phyloP scores from a whole-genome alignment of 2,888 invertebrate genomes.

The Hydriomena furcata region DNA sequence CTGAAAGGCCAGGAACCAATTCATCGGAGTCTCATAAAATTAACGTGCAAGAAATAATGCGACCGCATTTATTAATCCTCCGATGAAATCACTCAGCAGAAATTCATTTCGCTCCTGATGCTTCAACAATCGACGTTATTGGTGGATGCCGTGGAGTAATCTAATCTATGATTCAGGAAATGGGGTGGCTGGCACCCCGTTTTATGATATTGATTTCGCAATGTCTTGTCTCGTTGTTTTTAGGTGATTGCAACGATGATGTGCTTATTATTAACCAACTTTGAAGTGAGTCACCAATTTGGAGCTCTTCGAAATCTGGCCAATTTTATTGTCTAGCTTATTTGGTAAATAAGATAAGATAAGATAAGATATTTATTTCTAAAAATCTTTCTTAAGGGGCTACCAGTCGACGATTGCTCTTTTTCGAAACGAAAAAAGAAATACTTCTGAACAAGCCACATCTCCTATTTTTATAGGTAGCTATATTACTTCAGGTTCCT shows the following conservation, averaged over 20 bases:
- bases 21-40: conserved; percentile 29
- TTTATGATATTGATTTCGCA: conserved; percentile 16
- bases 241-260: neutral
- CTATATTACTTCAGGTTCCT: too few relatives aligned
- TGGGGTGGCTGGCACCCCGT: conserved; percentile 22
- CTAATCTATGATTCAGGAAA: conserved; percentile 41
- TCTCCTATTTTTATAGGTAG: too few relatives aligned
- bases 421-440: too few relatives aligned
- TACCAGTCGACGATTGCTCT: too few relatives aligned
- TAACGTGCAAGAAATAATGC: conserved; percentile 33
- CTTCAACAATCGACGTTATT: conserved; percentile 36
- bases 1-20: conserved; percentile 8
- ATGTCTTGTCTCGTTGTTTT: neutral
- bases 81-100: conserved; percentile 18
- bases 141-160: conserved; percentile 35
- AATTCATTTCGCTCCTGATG: conserved; percentile 37
- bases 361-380: too few relatives aligned
- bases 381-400: too few relatives aligned
- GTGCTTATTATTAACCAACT: too few relatives aligned
- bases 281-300: too few relatives aligned
- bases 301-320: too few relatives aligned
- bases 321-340: too few relatives aligned
- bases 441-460: too few relatives aligned
- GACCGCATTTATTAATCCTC: conserved; percentile 29
- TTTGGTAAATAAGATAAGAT: too few relatives aligned